Conservation (phyloP, 2,797 vertebrate species). For the Pipistrellus nathusii region DNA sequence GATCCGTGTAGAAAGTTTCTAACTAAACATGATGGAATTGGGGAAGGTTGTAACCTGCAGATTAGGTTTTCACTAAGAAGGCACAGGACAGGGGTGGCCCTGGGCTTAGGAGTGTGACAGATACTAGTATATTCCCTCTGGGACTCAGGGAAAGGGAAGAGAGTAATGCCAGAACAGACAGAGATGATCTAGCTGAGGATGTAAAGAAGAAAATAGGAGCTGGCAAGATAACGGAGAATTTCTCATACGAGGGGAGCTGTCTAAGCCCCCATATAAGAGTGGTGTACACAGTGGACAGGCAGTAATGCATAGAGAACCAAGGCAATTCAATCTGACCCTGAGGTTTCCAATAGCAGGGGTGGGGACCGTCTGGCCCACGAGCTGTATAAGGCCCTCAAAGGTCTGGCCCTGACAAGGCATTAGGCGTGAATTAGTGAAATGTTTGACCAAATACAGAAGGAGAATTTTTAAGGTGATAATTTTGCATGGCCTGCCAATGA, state of each 20-base stretch:
- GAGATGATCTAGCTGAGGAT: not conserved
- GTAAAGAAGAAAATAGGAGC: not conserved
- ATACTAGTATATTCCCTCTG: not conserved
- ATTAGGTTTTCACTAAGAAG: not conserved
- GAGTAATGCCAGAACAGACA: not conserved
- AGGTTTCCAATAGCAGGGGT: not conserved
- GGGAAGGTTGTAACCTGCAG: not conserved
- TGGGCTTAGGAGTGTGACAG: not conserved
- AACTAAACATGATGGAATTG: not conserved
- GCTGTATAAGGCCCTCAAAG: no score
- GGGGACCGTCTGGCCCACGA: no score
- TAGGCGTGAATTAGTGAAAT: no score
- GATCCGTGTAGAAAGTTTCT: not conserved
- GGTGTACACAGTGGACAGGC: not conserved
- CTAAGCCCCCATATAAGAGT: not conserved
- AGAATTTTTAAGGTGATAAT: no score
- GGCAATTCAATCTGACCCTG: not conserved
- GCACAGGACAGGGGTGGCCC: not conserved
- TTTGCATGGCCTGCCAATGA: no score
- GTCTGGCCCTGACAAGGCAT: no score
- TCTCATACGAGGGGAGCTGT: not conserved
- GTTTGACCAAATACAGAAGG: no score
- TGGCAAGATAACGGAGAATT: not conserved
- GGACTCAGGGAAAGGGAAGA: not conserved
- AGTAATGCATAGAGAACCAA: not conserved